A percentile compares a stretch with the other conserved stretches of the same genome.
Conservation (phyloP, 2,888 invertebrate species). For the Ptilodon capucinus region DNA sequence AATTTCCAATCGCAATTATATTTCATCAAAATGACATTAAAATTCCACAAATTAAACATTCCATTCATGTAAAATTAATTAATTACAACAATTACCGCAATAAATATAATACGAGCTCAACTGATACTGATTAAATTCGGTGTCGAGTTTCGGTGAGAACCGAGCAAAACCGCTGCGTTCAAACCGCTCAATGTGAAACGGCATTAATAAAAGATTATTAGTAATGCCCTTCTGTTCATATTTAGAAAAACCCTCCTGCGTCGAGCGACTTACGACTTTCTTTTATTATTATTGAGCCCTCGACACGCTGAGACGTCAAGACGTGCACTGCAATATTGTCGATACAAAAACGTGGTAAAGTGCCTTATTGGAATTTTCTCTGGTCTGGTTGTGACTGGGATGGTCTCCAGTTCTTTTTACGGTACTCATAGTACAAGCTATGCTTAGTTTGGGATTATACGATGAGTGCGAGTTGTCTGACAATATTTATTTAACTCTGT, state of each 20-base stretch:
- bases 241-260: conserved; percentile 15
- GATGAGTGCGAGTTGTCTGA: no score
- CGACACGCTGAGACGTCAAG: no score
- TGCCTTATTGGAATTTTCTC: no score
- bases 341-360: no score
- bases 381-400: no score
- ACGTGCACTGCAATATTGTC: no score
- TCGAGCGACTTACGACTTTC: conserved; percentile 12
- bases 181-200: conserved; percentile 17
- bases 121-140: conserved; percentile 19
- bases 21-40: neutral
- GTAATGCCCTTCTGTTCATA: conserved; percentile 18
- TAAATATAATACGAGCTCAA: conserved; percentile 1
- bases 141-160: conserved; percentile 10
- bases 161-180: conserved; percentile 17
- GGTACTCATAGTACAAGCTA: no score
- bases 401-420: no score
- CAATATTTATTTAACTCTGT: no score
- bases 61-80: neutral
- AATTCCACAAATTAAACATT: neutral
- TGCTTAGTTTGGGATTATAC: no score
- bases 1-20: no score
- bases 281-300: conserved; percentile 18
- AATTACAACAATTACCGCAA: neutral
- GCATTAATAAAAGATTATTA: conserved; percentile 27